Base-by-base conservation (phyloP, 2,797 vertebrate species). In the Channallabes apus region DNA sequence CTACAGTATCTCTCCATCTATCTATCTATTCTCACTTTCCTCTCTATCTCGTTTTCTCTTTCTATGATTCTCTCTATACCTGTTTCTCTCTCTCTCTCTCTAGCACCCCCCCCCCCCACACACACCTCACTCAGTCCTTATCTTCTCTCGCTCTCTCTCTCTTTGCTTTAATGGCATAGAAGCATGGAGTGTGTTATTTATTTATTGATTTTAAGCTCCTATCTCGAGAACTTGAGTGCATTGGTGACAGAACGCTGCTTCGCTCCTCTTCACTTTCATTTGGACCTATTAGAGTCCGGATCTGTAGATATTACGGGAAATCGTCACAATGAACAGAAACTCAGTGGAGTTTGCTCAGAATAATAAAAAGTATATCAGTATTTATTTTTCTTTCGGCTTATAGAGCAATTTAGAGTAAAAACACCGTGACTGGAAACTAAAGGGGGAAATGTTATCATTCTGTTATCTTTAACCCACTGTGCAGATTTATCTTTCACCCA, bases 161-260 rank as follows among this genome's bases (percentile, higher is more conserved):
- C 73, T 76, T 20, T 32, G 12, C 35, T 80, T 82, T 85, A 84
- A 87, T 62, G 72, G 82, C 69, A 80, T 56, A 54, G n/a, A 59
- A 41, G 69, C 35, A 84, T 56, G 17, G 46, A 62, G 46, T 73
- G 61, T 83, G 84, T 85, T 87, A 85, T 84, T 87, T 87, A 90
- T 88, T 88, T 77, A 90, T 88, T 85, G 83, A 85, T 87, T 88
- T 85, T 78, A 73, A 82, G 80, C 65, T 86, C 82, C 84, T 84
- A 82, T 79, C 71, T 90, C 18, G 64, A 71, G 73, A 82, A 61
- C 86, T 87, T 56, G 80, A 84, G 82, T 80, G 71, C 80, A 85
- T 56, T 72, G 51, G 75, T 87, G 67, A 86, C 84, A 88, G 82
- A 85, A 86, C 72, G 41, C 65, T 0, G 77, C 65, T 27, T 86